A percentile compares a stretch with the other conserved stretches of the same genome.
These are phyloP conservation scores for Mobula birostris DNA, from an alignment of 2,113 vertebrate genomes.

Conservation along the genomic window DNA sequence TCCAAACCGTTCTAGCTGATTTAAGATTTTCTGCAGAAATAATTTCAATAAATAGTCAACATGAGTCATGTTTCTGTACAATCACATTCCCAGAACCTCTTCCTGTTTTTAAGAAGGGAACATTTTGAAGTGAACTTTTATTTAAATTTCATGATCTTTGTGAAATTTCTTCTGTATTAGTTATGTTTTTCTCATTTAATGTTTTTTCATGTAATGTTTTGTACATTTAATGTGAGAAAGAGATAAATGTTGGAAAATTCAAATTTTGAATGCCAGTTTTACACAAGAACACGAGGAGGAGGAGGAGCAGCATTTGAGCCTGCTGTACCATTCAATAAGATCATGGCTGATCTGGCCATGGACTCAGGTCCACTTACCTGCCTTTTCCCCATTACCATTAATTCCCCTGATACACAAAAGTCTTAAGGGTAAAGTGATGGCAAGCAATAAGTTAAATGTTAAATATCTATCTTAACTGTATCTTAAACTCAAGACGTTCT, in stretches of 20 bases:
- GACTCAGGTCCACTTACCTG: no score
- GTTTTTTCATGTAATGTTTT: background rate
- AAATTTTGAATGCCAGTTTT: background rate
- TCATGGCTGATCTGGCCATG: no score
- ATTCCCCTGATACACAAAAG: no score
- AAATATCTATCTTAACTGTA: no score
- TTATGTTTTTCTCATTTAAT: no score
- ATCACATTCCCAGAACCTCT: background rate
- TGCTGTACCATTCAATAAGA: no score
- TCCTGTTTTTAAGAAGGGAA: background rate
- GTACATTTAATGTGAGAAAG: background rate
- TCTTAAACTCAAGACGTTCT: no score
- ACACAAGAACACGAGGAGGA: no score
- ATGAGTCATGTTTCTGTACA: background rate
- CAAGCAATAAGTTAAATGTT: no score
- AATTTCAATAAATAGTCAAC: background rate
- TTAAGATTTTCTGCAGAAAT: background rate
- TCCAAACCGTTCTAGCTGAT: background rate
- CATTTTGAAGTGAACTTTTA: background rate
- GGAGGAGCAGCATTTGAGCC: no score
- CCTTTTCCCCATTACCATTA: no score
- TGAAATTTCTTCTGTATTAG: background rate
- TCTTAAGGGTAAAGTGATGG: no score
- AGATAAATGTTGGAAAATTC: background rate
- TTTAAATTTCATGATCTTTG: background rate